Evolutionary conservation across 1,140 invertebrate species (phyloP).

Genomic region (Eurytemora carolleeae): DNA sequence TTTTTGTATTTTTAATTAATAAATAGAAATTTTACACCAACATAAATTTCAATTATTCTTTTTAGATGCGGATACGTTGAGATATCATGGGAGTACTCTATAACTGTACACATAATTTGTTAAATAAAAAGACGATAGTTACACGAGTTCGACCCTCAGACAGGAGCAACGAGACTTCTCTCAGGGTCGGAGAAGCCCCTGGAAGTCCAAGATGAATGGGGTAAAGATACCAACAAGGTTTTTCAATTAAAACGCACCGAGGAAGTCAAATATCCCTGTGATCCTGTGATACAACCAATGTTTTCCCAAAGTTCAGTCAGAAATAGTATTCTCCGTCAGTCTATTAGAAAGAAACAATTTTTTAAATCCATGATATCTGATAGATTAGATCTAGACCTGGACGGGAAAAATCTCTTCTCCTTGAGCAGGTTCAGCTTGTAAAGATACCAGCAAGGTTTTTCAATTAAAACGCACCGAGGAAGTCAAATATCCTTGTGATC

Average conservation of each 20-base stretch:
- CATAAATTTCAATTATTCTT: no score
- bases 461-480: neutral
- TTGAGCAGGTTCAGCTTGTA: neutral
- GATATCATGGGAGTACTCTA: no score
- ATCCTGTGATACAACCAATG: neutral
- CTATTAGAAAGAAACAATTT: neutral
- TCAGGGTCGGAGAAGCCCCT: neutral
- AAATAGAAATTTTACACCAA: no score
- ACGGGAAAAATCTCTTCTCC: neutral
- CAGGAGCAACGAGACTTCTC: neutral
- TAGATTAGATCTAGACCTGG: neutral
- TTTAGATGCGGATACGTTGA: no score
- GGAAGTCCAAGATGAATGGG: neutral
- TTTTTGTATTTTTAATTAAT: no score
- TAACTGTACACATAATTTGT: no score
- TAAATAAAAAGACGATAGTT: no score
- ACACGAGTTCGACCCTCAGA: neutral
- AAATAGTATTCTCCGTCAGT: neutral
- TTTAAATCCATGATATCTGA: neutral
- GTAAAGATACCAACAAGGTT: neutral
- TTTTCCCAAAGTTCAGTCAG: neutral
- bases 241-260: neutral
- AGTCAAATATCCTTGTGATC: neutral
- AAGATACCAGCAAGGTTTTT: neutral
- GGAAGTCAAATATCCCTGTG: neutral